phyloP scores from a whole-genome alignment of 2,113 vertebrate species.

The Planiliza haematocheilus region DNA sequence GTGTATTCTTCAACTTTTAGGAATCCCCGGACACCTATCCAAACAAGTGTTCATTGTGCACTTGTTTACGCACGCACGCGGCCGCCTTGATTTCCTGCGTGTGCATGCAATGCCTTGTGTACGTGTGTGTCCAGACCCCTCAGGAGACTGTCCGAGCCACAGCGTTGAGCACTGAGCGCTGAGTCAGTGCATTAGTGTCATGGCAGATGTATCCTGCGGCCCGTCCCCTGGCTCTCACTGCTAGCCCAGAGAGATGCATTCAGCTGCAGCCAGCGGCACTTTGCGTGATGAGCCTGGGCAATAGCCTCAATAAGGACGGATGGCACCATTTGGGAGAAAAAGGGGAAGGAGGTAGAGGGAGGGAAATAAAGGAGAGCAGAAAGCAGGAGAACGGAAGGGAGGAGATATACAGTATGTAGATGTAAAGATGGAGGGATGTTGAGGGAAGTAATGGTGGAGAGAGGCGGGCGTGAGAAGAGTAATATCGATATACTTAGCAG shows the following conservation, averaged over 20 bases:
- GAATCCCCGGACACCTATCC: constrained; percentile 19
- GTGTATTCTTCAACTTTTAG: constrained; percentile 22
- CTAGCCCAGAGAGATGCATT: constrained; percentile 62
- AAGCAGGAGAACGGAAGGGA: constrained; percentile 3
- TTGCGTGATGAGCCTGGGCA: constrained; percentile 69
- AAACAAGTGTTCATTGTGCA: constrained; percentile 44
- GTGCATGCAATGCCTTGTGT: not conserved
- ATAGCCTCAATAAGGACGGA: constrained; percentile 66
- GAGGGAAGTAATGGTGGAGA: constrained; percentile 25
- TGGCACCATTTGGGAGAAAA: constrained; percentile 49
- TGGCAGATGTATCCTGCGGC: constrained; percentile 67
- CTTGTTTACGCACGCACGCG: constrained; percentile 32
- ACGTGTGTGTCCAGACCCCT: constrained; percentile 25
- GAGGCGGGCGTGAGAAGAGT: constrained; percentile 23
- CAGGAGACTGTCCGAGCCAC: constrained; percentile 28
- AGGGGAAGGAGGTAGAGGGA: not conserved
- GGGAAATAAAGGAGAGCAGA: not conserved
- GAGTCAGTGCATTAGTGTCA: constrained; percentile 76
- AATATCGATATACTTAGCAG: constrained; percentile 35
- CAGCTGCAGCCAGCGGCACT: constrained; percentile 67
- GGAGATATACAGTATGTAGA: not conserved
- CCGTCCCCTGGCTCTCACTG: constrained; percentile 53
- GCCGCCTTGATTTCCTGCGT: constrained; percentile 38
- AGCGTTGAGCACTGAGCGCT: constrained; percentile 44
- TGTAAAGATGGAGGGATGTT: constrained; percentile 16